A percentile compares a stretch with the other conserved stretches of the same genome.
phyloP scores from a whole-genome alignment of 2,888 invertebrate species.

The Cistogaster globosa region DNA sequence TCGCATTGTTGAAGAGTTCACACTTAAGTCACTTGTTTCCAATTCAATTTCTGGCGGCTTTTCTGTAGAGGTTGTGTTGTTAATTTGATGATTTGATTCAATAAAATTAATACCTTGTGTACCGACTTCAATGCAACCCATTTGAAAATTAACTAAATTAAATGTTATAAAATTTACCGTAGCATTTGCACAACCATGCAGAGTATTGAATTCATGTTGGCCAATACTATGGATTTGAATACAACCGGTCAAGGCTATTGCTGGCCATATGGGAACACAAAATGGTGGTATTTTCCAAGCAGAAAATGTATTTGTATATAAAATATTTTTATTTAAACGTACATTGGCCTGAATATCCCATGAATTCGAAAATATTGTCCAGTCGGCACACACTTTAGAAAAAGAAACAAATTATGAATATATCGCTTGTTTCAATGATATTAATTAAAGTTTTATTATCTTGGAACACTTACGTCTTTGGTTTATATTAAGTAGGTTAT shows the following conservation, averaged over 20 bases:
- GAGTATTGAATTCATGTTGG: slow-evolving; percentile 58
- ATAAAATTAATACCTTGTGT: slow-evolving; percentile 62
- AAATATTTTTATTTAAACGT: slow-evolving; percentile 62
- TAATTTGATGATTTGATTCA: slow-evolving; percentile 52
- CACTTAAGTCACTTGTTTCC: slow-evolving; percentile 56
- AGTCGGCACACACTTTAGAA: slow-evolving; percentile 65
- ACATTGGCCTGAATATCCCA: slow-evolving; percentile 66
- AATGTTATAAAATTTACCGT: slow-evolving; percentile 63
- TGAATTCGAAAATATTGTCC: slow-evolving; percentile 49
- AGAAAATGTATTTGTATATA: slow-evolving; percentile 66
- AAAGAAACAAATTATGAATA: background rate
- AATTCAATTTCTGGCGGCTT: slow-evolving; percentile 66
- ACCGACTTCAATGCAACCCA: slow-evolving; percentile 68
- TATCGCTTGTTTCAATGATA: background rate
- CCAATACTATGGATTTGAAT: slow-evolving; percentile 67
- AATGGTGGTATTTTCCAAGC: slow-evolving; percentile 68
- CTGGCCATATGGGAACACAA: slow-evolving; percentile 66
- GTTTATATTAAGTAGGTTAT: slow-evolving; percentile 64
- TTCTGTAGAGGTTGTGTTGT: slow-evolving; percentile 31
- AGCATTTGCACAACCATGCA: slow-evolving; percentile 68
- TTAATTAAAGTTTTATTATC: background rate
- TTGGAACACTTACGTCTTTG: slow-evolving; percentile 62
- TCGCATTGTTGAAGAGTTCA: too few species aligned
- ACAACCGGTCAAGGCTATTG: slow-evolving; percentile 66
- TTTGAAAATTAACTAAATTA: slow-evolving; percentile 57